Base-by-base conservation (phyloP, 1,140 invertebrate species). In the Drosophila nannoptera region DNA sequence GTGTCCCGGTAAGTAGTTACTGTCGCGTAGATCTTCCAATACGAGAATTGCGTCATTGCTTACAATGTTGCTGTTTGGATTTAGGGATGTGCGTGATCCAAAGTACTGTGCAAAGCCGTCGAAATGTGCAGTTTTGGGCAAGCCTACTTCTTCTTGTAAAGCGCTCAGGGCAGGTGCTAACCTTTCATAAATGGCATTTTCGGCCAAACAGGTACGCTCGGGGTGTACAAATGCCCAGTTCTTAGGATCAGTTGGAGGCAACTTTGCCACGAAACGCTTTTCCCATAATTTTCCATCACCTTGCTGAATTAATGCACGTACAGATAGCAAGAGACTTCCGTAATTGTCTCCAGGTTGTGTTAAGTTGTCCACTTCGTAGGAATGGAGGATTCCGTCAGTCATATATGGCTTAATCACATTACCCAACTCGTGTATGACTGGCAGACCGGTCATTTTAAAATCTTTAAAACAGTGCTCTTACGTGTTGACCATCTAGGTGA, bases 271-370 rank as follows among this genome's bases (percentile, higher is more conserved):
- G 0, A 93, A 64, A 36, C 91, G 78, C 55, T 68, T 48, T 4
- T 49, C 53, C 8, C 58, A 49, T 0, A 52, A 2, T 5, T 46
- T 43, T 0, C 52, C 81, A 4, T 33, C 5, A 2, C 54, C 9
- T 6, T 12, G 12, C 29, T 52, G 8, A 22, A 82, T 11, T 48
- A 68, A 52, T 0, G 70, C 88, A 5, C 16, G 42, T 8, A 93
- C 84, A 9, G 88, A 88, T 4, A 92, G 68, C 16, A 93, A 91
- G 3, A 90, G 75, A 77, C 92, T 92, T 3, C 91, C 92, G 58
- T 92, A 93, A 84, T 93, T 93, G 66, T 93, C 92, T 3, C 92
- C 92, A 0, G 90, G 89, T 32, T 90, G 89, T 0, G 92, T 92
- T 14, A 93, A 56, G 11, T 64, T 81, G 11, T 50, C 66, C 4